phyloP scores from a whole-genome alignment of 1,140 invertebrate genomes.

The Piezodorus guildinii region DNA sequence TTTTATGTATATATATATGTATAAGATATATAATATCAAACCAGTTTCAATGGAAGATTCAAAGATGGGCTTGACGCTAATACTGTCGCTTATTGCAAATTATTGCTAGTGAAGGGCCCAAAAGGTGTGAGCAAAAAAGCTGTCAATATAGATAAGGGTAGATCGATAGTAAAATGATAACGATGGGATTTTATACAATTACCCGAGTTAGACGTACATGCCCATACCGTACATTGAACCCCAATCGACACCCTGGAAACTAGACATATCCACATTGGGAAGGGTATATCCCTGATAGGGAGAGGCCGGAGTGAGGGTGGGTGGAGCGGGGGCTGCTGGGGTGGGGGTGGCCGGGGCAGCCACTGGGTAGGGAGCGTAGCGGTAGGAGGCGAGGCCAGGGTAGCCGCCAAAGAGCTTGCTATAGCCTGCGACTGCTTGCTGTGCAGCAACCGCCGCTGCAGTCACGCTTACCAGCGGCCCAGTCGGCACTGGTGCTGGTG shows the following conservation, averaged over 20 bases:
- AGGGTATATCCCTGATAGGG: conserved; percentile 66
- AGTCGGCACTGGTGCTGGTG: conserved; percentile 39
- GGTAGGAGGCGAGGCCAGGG: conserved; percentile 51
- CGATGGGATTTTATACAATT: conserved; percentile 11
- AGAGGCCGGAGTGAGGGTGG: conserved; percentile 42
- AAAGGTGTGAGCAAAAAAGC: conserved; percentile 17
- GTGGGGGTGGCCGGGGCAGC: conserved; percentile 43
- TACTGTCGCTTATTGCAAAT: conserved; percentile 29
- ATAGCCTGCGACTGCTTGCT: conserved; percentile 49
- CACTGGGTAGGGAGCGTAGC: conserved; percentile 58
- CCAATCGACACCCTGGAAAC: conserved; percentile 82
- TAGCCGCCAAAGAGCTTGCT: conserved; percentile 56
- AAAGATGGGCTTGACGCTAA: conserved; percentile 24
- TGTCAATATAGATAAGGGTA: conserved; percentile 13
- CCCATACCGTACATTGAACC: conserved; percentile 79
- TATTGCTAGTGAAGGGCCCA: conserved; percentile 28
- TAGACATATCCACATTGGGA: conserved; percentile 79
- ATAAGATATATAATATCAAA: conserved; percentile 20
- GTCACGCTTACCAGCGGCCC: conserved; percentile 41
- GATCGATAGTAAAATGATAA: conserved; percentile 5
- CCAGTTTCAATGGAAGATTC: conserved; percentile 24
- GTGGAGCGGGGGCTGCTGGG: conserved; percentile 36
- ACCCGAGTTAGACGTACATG: conserved; percentile 65
- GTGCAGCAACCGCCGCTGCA: conserved; percentile 37
- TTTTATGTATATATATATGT: conserved; percentile 18